Evolutionary conservation across 2,888 invertebrate genomes (phyloP).

Genomic region (Priocnemis perturbator): DNA sequence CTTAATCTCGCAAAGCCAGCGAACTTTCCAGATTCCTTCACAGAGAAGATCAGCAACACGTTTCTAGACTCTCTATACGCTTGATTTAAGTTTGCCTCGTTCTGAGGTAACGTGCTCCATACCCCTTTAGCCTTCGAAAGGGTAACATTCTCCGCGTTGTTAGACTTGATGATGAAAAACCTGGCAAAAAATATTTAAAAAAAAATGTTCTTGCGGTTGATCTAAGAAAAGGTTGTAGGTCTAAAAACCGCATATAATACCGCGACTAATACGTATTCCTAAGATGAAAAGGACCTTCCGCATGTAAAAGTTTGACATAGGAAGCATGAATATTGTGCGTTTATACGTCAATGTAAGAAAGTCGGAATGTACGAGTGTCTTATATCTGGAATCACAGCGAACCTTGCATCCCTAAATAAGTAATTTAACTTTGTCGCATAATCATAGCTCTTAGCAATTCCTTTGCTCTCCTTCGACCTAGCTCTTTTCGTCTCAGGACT

Average conservation of each 20-base stretch:
- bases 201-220: conserved; percentile 33
- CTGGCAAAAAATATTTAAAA: conserved; percentile 69
- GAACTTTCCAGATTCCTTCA: conserved; percentile 97
- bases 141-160: conserved; percentile 97
- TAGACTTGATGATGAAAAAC: conserved; percentile 98
- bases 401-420: conserved; percentile 91
- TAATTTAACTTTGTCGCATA: conserved; percentile 94
- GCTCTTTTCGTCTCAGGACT: conserved; percentile 73
- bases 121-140: conserved; percentile 96
- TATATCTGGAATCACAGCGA: conserved; percentile 45
- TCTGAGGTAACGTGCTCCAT: conserved; percentile 98
- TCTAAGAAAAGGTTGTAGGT: conserved; percentile 24
- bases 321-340: background rate
- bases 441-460: conserved; percentile 84
- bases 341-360: conserved; percentile 6
- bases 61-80: conserved; percentile 95
- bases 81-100: conserved; percentile 96
- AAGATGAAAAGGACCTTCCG: background rate
- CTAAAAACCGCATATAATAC: background rate
- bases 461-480: conserved; percentile 71
- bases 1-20: conserved; percentile 95
- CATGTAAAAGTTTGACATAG: no score
- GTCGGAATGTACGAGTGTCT: conserved; percentile 5
- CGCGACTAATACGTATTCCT: no score
- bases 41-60: conserved; percentile 96